Evolutionary conservation across 1,140 invertebrate species (phyloP).

Genomic region (Chironomus tepperi): DNA sequence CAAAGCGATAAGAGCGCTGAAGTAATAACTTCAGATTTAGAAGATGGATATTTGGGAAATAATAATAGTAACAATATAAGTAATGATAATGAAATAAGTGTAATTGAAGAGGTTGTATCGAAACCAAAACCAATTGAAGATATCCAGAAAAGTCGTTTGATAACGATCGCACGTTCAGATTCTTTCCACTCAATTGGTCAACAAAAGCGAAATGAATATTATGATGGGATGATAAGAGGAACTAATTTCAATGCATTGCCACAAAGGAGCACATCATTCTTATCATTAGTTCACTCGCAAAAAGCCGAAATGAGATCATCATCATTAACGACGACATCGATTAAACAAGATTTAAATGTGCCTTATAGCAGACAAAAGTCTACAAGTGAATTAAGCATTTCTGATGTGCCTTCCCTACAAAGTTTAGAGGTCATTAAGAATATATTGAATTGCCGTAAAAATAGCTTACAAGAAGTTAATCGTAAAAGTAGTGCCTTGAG

Average conservation of each 20-base stretch:
- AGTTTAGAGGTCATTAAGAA: conserved; percentile 38
- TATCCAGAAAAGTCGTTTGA: not conserved
- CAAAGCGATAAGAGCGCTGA: conserved; percentile 19
- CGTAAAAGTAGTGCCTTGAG: not conserved
- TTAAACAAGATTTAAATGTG: conserved; percentile 8
- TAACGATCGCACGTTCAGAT: conserved; percentile 29
- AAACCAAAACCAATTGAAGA: conserved; percentile 26
- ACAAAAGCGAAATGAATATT: not conserved
- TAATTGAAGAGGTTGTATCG: not conserved
- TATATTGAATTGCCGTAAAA: conserved; percentile 35
- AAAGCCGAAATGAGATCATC: not conserved
- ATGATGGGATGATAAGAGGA: not conserved
- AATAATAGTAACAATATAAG: not conserved
- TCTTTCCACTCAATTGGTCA: conserved; percentile 33
- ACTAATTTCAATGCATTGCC: not conserved
- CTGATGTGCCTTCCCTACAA: conserved; percentile 36
- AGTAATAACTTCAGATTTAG: conserved; percentile 26
- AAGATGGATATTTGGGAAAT: conserved; percentile 25
- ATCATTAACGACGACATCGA: conserved; percentile 28
- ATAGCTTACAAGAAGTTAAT: conserved; percentile 31
- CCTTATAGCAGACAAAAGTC: conserved; percentile 30
- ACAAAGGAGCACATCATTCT: conserved; percentile 34
- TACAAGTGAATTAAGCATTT: conserved; percentile 39
- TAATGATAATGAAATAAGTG: not conserved
- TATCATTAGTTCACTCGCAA: conserved; percentile 29